Conservation (phyloP, 2,888 invertebrate genomes). For the Homarus gammarus region DNA sequence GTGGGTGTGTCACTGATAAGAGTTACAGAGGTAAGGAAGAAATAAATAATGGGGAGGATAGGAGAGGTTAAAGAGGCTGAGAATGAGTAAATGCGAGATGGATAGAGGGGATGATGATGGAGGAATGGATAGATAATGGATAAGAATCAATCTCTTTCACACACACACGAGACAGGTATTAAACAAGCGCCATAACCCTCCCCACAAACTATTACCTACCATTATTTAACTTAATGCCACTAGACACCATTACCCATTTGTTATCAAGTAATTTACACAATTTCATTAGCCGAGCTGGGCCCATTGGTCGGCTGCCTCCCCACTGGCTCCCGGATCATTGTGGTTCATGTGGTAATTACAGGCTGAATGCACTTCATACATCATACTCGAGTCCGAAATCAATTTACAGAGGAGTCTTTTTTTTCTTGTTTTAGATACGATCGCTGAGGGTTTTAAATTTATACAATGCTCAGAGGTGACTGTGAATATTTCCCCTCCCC, state of each 20-base stretch:
- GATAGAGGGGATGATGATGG: no score
- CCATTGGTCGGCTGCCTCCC: not conserved
- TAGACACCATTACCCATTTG: not conserved
- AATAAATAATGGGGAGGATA: no score
- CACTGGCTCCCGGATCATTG: not conserved
- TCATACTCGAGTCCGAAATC: not conserved
- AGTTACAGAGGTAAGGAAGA: no score
- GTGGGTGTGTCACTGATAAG: no score
- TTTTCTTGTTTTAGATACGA: not conserved
- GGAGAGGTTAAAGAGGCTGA: no score
- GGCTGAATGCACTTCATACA: slow-evolving; percentile 11
- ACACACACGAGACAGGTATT: not conserved
- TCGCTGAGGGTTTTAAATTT: slow-evolving; percentile 7
- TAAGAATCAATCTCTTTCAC: no score
- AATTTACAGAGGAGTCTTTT: slow-evolving; percentile 2
- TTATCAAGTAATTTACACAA: not conserved
- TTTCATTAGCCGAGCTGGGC: not conserved
- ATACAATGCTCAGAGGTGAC: not conserved
- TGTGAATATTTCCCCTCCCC: no score
- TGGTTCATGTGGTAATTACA: slow-evolving; percentile 5
- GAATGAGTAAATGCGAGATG: no score
- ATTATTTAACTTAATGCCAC: not conserved
- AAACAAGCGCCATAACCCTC: not conserved
- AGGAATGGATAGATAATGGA: no score
- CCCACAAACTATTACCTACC: not conserved